Conservation (phyloP, 2,888 invertebrate species). For the Glyphotaelius pellucidus region DNA sequence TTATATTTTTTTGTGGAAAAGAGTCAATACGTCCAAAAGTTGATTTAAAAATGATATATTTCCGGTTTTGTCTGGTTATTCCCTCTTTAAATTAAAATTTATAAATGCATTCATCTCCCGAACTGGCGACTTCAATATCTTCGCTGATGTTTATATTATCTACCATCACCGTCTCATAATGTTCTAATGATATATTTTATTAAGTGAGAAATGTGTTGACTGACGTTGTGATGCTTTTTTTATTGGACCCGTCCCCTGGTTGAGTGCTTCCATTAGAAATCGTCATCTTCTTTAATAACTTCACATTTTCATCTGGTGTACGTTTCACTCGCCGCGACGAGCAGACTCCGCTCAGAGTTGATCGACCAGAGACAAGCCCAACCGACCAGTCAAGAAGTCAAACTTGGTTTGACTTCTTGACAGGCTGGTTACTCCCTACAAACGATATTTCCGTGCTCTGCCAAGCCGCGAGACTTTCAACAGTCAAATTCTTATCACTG, state of each 20-base stretch:
- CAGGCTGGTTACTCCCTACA: background rate
- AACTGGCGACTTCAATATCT: background rate
- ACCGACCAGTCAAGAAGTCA: background rate
- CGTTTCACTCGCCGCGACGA: background rate
- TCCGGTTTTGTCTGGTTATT: too few relatives aligned
- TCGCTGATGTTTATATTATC: background rate
- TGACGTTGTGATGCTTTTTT: background rate
- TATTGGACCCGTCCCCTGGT: background rate
- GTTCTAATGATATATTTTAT: background rate
- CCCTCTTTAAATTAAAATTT: too few relatives aligned
- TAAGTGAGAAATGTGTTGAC: slow-evolving; percentile 9
- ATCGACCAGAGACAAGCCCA: too few relatives aligned
- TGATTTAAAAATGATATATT: too few relatives aligned
- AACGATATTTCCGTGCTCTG: background rate
- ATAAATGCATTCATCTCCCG: background rate
- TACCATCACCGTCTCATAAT: background rate
- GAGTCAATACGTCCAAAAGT: too few relatives aligned
- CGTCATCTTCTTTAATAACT: slow-evolving; percentile 26
- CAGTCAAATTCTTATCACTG: background rate
- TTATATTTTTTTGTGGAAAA: too few relatives aligned
- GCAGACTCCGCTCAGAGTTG: background rate
- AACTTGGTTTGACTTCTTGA: background rate
- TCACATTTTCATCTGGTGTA: background rate
- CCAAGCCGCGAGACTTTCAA: background rate
- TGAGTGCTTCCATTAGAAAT: background rate